Base-by-base conservation (phyloP, 2,888 invertebrate species). In the Netelia melanura region DNA sequence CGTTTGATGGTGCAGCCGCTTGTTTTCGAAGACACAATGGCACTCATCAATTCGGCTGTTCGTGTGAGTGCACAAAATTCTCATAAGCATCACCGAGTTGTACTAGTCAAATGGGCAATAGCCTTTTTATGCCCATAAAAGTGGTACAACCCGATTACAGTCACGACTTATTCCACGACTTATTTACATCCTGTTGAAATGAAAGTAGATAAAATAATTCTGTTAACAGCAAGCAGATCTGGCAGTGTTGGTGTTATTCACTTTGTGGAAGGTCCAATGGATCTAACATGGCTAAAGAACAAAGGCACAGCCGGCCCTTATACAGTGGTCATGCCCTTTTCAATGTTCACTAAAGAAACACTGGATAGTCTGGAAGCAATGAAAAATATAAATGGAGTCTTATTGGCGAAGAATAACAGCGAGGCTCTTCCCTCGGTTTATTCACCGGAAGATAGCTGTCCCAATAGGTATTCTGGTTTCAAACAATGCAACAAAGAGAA, bases 31-130 rank as follows among this genome's bases (percentile, higher is more conserved):
- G 98, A 85, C 94, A 99, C 86, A 99, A 99, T 95, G 98, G 97
- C 81, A 99, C 99, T 11, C 98, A 98, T 94, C 98, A 99, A 94
- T 97, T 97, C 88, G 99, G 99, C 84, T 99, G 99, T 94, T 96
- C 98, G 74, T 98, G 98, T 98, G 95, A 96, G 97, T 95, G 54
- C 0, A 48, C 48, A 17, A 48, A 61, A 72, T 38, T 11, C 52
- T 54, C 17, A 2, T 56, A 72, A 6, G 1, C 11, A 11, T 21
- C 1, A 72, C 11, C 17, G 9, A 48, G 58, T 81, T 67, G 38
- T 38, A 72, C 44, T 75, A 75, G 3, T 30, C 23, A 62, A 87
- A 48, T 25, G 30, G 65, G 52, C 10, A 72, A 25, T 21, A 11
- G 17, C 11, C 68, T 44, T 79, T 30, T 30, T 2, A 14, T 62